Percentiles rank a stretch among this genome's conserved stretches.
Evolutionary conservation across 2,888 invertebrate genomes (phyloP).

Genomic region (Patella caerulea): DNA sequence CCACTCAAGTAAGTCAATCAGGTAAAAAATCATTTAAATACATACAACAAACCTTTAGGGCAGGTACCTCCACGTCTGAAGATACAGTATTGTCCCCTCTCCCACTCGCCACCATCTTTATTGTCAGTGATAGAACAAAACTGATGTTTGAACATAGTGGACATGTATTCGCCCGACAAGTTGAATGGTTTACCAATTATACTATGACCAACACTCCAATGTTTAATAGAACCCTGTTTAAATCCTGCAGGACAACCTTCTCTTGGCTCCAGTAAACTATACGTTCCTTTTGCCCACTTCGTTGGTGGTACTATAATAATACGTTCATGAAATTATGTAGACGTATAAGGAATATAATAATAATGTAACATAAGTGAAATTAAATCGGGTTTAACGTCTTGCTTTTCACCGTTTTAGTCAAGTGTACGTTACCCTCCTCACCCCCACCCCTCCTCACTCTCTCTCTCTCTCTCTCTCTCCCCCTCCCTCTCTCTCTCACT

Average conservation of each 20-base stretch:
- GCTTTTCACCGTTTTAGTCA: no score
- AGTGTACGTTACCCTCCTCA: no score
- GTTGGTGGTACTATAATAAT: no score
- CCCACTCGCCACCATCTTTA: background rate
- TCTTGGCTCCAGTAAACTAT: background rate
- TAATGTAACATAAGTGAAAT: no score
- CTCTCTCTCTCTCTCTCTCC: no score
- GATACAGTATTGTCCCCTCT: constrained; percentile 19
- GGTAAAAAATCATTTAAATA: no score
- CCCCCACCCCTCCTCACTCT: no score
- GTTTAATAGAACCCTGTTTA: background rate
- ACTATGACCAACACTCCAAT: background rate
- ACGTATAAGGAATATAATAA: no score
- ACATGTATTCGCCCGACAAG: constrained; percentile 5
- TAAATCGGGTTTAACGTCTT: no score
- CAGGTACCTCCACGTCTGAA: constrained; percentile 13
- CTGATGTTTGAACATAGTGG: background rate
- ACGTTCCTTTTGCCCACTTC: constrained; percentile 6
- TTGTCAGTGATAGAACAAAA: constrained; percentile 20
- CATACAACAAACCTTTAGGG: constrained; percentile 14
- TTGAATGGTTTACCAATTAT: background rate
- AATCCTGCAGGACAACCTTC: constrained; percentile 7
- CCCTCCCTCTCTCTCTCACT: no score
- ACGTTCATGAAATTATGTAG: no score
- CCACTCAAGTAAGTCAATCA: no score